Percentiles rank a stretch among this genome's conserved stretches.
These are phyloP conservation scores for Apodemus speciosus DNA, from an alignment of 2,113 vertebrate species.

Conservation along the genomic window DNA sequence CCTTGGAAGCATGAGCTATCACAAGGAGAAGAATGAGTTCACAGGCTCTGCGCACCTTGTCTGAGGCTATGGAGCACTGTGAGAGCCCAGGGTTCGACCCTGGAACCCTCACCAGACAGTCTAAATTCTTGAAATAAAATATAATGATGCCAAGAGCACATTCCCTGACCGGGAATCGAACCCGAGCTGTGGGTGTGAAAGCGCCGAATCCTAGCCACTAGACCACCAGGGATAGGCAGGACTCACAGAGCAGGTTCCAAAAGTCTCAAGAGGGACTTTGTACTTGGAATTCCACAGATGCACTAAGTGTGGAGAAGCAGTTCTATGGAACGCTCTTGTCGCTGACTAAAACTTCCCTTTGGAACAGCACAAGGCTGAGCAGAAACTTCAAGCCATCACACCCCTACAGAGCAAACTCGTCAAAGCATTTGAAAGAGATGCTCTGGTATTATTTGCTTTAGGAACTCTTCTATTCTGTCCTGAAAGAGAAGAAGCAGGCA, in stretches of 20 bases:
- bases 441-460: not conserved
- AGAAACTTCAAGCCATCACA: constrained; percentile 20
- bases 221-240: not conserved
- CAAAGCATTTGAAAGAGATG: constrained; percentile 4
- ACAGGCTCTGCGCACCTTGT: not conserved
- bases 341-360: constrained; percentile 32
- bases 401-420: not conserved
- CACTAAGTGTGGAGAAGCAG: not conserved
- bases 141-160: rapidly evolving
- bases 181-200: not conserved
- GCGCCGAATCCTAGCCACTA: not conserved
- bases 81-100: not conserved
- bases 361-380: constrained; percentile 22
- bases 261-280: not conserved
- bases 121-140: constrained; percentile 32
- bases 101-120: not conserved
- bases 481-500: not conserved
- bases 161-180: not conserved
- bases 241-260: not conserved
- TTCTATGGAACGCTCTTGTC: constrained; percentile 34
- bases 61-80: not conserved
- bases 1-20: not conserved
- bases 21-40: not conserved
- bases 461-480: not conserved
- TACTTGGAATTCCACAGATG: not conserved